Evolutionary conservation across 2,113 vertebrate genomes (phyloP).

Genomic region (Delphinapterus leucas): DNA sequence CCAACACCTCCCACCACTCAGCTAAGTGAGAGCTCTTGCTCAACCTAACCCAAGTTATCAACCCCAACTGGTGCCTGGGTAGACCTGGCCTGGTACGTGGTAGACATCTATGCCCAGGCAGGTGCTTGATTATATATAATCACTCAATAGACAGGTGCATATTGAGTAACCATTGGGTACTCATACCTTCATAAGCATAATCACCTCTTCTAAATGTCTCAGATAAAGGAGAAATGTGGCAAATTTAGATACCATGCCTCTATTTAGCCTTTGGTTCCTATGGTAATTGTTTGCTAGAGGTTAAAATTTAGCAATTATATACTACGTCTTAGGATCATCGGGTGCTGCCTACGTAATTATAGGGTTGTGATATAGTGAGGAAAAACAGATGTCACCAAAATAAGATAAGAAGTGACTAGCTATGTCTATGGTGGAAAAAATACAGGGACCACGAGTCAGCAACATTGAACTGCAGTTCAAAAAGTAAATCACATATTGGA

Average conservation of each 20-base stretch:
- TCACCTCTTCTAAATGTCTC: constrained; percentile 22
- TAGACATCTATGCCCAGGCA: not conserved
- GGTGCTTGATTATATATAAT: not conserved
- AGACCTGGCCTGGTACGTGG: not conserved
- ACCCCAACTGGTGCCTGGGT: not conserved
- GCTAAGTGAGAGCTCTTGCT: not conserved
- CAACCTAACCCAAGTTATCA: not conserved
- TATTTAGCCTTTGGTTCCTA: not conserved
- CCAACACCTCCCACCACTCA: not conserved
- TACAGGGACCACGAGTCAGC: not conserved
- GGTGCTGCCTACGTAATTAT: not conserved
- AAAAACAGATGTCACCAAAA: constrained; percentile 23
- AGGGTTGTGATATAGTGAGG: not conserved
- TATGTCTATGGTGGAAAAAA: not conserved
- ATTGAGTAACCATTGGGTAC: not conserved
- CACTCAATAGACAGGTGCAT: not conserved
- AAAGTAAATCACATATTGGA: not conserved
- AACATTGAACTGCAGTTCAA: not conserved
- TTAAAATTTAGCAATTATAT: constrained; percentile 21
- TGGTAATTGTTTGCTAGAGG: not conserved
- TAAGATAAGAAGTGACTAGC: constrained; percentile 8
- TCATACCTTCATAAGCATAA: not conserved
- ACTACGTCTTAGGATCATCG: not conserved
- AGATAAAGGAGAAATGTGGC: not conserved
- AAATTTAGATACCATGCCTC: not conserved